Conservation (phyloP, 1,140 invertebrate species). For the Leucophenga varia region DNA sequence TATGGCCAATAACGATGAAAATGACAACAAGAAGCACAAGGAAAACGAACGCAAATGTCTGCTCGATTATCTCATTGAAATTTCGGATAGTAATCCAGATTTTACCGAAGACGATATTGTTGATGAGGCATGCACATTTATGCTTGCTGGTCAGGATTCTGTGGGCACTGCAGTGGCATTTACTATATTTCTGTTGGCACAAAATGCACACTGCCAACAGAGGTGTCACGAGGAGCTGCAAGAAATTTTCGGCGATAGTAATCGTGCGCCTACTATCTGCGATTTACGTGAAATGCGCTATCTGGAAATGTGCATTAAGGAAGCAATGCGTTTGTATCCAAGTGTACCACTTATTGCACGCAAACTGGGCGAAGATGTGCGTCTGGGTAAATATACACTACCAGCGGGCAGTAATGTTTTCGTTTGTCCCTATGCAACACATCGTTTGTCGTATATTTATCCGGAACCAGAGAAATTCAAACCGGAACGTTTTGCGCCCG, state of each 20-base stretch:
- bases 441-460: conserved; percentile 66
- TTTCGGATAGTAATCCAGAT: conserved; percentile 59
- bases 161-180: conserved; percentile 66
- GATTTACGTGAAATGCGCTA: conserved; percentile 66
- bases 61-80: conserved; percentile 72
- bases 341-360: conserved; percentile 68
- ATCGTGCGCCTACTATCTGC: conserved; percentile 59
- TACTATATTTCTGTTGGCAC: conserved; percentile 63
- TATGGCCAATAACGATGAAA: conserved; percentile 14
- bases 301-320: conserved; percentile 70
- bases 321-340: conserved; percentile 67
- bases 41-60: conserved; percentile 23
- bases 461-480: conserved; percentile 72
- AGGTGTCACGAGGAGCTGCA: conserved; percentile 64
- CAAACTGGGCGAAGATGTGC: conserved; percentile 61
- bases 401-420: conserved; percentile 56
- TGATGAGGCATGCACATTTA: conserved; percentile 73
- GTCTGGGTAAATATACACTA: conserved; percentile 54
- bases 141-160: conserved; percentile 79
- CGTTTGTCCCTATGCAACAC: conserved; percentile 63
- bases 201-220: conserved; percentile 65
- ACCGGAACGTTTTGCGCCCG: conserved; percentile 69
- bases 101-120: conserved; percentile 71
- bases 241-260: conserved; percentile 58
- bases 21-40: conserved; percentile 12